Evolutionary conservation across 2,888 invertebrate genomes (phyloP).

Genomic region (Stenchaetothrips biformis): DNA sequence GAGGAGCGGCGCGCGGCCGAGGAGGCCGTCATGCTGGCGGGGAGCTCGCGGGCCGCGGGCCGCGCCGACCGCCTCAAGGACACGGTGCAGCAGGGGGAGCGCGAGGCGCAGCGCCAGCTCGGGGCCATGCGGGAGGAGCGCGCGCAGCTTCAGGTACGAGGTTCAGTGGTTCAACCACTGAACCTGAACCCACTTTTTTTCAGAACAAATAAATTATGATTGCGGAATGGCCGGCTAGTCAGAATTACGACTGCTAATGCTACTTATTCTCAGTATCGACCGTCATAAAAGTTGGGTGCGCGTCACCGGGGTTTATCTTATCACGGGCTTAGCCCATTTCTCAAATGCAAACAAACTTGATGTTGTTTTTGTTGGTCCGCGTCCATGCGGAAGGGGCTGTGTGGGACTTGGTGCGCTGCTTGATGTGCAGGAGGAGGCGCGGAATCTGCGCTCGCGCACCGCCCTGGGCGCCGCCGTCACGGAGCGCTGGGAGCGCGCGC

Average conservation of each 20-base stretch:
- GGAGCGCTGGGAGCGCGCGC: constrained; percentile 17
- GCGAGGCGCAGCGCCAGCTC: neutral
- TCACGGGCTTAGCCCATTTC: too few relatives aligned
- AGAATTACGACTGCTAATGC: too few relatives aligned
- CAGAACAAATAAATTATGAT: too few relatives aligned
- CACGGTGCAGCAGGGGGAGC: neutral
- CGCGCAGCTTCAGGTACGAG: neutral
- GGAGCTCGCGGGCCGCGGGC: neutral
- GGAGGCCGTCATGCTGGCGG: constrained; percentile 9
- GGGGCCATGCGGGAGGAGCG: neutral
- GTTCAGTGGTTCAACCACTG: neutral
- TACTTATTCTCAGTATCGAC: too few relatives aligned
- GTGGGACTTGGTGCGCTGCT: neutral
- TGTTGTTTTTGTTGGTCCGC: too few relatives aligned
- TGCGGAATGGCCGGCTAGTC: too few relatives aligned
- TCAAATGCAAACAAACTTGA: too few relatives aligned
- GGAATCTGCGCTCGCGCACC: neutral
- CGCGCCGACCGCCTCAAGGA: neutral
- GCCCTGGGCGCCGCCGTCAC: constrained; percentile 8
- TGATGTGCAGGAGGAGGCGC: neutral
- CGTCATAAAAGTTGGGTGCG: too few relatives aligned
- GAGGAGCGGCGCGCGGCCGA: constrained; percentile 8
- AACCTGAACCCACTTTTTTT: too few relatives aligned
- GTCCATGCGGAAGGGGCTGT: neutral
- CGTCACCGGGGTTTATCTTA: too few relatives aligned